These are phyloP conservation scores for Bombus balteatus DNA, from an alignment of 1,140 invertebrate species.

Conservation along the genomic window DNA sequence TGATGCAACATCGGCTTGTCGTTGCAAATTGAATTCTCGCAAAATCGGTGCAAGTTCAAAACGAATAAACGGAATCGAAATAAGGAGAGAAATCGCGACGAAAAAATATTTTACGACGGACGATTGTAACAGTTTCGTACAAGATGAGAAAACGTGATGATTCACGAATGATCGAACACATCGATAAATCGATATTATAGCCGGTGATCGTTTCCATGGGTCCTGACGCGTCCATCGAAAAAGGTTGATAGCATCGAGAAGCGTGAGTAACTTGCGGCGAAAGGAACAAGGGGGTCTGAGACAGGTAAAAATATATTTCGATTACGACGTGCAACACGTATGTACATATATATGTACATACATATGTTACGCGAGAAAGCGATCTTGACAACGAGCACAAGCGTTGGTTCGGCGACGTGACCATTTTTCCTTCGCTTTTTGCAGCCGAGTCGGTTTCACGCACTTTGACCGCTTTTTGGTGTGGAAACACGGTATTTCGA, in stretches of 20 bases:
- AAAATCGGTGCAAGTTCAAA: neutral
- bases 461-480: too few species aligned
- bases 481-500: neutral
- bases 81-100: neutral
- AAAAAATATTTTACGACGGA: neutral
- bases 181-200: constrained; percentile 8
- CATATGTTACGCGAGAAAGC: constrained; percentile 22
- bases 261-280: neutral
- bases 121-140: neutral
- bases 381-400: constrained; percentile 18
- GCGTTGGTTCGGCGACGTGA: neutral
- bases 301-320: constrained; percentile 31
- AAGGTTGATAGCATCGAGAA: constrained; percentile 21
- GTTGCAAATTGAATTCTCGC: neutral
- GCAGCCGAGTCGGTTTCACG: neutral
- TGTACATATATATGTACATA: neutral
- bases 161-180: neutral
- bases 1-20: neutral
- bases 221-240: too few species aligned
- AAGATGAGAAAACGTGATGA: neutral
- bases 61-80: neutral
- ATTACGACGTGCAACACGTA: constrained; percentile 3
- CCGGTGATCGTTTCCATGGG: too few species aligned
- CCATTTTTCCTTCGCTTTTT: neutral
- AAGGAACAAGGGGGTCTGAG: neutral